Evolutionary conservation across 1,140 invertebrate species (phyloP).

Genomic region (Palaemon carinicauda): DNA sequence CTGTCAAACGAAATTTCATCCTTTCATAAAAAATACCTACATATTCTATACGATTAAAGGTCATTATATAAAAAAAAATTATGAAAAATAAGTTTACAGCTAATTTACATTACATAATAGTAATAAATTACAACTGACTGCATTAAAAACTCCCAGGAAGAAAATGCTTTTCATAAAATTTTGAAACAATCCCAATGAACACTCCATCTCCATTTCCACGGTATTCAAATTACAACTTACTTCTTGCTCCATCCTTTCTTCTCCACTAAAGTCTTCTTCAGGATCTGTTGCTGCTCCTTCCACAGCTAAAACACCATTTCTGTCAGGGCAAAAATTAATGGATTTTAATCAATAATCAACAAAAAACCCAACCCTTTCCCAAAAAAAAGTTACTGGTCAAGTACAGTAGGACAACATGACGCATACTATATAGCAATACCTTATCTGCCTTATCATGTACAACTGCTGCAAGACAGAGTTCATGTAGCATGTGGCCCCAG

Average conservation of each 20-base stretch:
- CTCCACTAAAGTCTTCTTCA: constrained; percentile 89
- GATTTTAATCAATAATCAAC: background rate
- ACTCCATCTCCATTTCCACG: background rate
- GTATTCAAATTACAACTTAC: constrained; percentile 62
- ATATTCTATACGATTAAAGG: too few species aligned
- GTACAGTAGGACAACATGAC: too few species aligned
- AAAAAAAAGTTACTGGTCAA: background rate
- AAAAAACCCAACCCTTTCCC: background rate
- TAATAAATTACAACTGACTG: background rate
- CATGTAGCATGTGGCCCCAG: constrained; percentile 99
- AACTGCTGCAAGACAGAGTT: constrained; percentile 97
- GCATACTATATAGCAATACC: background rate
- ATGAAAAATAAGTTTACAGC: too few species aligned
- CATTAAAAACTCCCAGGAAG: background rate
- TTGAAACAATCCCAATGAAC: background rate
- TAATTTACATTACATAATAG: background rate
- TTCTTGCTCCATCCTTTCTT: constrained; percentile 73
- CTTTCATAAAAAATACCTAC: too few species aligned
- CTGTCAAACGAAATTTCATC: too few species aligned
- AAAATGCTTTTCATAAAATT: background rate
- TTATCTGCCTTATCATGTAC: constrained; percentile 92
- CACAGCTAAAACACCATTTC: constrained; percentile 76
- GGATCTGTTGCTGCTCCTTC: constrained; percentile 82
- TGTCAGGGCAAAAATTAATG: constrained; percentile 43
- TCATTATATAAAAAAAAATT: background rate